Percentiles rank a stretch among this genome's conserved stretches.
Conservation (phyloP, 2,797 vertebrate species). For the Benthosema pterotum region DNA sequence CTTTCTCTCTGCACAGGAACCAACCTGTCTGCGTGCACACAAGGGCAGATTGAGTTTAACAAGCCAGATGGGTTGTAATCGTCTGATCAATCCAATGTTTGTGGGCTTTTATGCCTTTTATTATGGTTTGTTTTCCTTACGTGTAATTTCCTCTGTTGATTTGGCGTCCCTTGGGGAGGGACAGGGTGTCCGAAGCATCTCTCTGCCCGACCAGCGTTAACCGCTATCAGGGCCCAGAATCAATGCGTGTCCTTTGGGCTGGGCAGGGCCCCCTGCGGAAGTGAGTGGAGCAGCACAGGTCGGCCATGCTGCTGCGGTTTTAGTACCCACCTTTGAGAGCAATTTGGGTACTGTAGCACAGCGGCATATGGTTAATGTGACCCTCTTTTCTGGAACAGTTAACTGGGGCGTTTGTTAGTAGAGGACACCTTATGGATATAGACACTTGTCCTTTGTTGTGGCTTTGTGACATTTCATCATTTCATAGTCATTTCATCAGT, state of each 20-base stretch:
- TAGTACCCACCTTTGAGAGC: slow-evolving; percentile 59
- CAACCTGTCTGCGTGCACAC: slow-evolving; percentile 68
- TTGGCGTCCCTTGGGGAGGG: slow-evolving; percentile 74
- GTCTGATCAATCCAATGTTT: slow-evolving; percentile 98
- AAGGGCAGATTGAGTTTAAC: slow-evolving; percentile 98
- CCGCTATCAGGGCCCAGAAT: slow-evolving; percentile 43
- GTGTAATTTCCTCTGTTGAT: slow-evolving; percentile 80
- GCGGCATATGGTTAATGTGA: slow-evolving; percentile 60
- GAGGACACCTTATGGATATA: slow-evolving; percentile 28
- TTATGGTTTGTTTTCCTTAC: slow-evolving; percentile 94
- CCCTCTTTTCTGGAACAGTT: slow-evolving; percentile 41
- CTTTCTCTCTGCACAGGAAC: slow-evolving; percentile 25
- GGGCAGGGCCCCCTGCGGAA: slow-evolving; percentile 49
- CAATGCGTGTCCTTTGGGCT: slow-evolving; percentile 39
- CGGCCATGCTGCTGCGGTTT: slow-evolving; percentile 60
- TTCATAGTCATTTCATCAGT: background rate
- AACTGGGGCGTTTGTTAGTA: slow-evolving; percentile 20
- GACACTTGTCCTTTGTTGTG: slow-evolving; percentile 34
- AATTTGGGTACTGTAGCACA: slow-evolving; percentile 25
- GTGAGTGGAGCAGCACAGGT: slow-evolving; percentile 54
- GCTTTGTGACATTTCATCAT: background rate
- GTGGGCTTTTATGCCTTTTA: slow-evolving; percentile 93
- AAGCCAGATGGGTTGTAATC: slow-evolving; percentile 99
- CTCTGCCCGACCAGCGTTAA: slow-evolving; percentile 51
- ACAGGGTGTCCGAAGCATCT: slow-evolving; percentile 68